A percentile compares a stretch with the other conserved stretches of the same genome.
Evolutionary conservation across 2,888 invertebrate species (phyloP).

Genomic region (Leptinotarsa tumamoca): DNA sequence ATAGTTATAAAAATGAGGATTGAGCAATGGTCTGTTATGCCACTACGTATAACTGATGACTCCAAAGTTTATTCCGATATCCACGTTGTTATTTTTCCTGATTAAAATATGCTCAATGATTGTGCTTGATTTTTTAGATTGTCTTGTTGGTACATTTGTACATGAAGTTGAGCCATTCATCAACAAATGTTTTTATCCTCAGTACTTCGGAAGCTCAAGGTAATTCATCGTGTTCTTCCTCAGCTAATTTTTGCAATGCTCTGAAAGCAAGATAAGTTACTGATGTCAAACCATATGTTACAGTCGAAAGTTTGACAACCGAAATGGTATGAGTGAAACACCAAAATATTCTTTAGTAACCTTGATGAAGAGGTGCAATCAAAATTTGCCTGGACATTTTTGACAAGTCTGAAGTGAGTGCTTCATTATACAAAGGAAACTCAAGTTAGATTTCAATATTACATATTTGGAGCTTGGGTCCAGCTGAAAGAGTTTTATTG

Average conservation of each 20-base stretch:
- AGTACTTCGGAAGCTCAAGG: conserved; percentile 8
- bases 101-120: too few relatives aligned
- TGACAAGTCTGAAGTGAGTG: conserved; percentile 10
- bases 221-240: conserved; percentile 20
- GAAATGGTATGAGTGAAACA: background rate
- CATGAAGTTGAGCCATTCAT: too few relatives aligned
- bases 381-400: conserved; percentile 16
- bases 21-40: too few relatives aligned
- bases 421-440: background rate
- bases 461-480: background rate
- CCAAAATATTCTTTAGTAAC: conserved; percentile 1
- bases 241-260: conserved; percentile 19
- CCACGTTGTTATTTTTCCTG: too few relatives aligned
- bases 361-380: background rate
- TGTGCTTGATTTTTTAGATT: too few relatives aligned
- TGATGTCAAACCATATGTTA: conserved; percentile 13
- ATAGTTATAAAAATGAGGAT: too few relatives aligned
- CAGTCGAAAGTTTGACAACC: too few relatives aligned
- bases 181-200: too few relatives aligned
- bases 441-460: background rate
- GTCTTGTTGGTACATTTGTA: too few relatives aligned
- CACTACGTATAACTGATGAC: too few relatives aligned
- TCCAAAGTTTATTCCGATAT: too few relatives aligned
- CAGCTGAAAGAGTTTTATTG: conserved; percentile 2
- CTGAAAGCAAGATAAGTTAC: conserved; percentile 27